A percentile compares a stretch with the other conserved stretches of the same genome.
Conservation (phyloP, 2,797 vertebrate genomes). For the Meriones psammophilus region DNA sequence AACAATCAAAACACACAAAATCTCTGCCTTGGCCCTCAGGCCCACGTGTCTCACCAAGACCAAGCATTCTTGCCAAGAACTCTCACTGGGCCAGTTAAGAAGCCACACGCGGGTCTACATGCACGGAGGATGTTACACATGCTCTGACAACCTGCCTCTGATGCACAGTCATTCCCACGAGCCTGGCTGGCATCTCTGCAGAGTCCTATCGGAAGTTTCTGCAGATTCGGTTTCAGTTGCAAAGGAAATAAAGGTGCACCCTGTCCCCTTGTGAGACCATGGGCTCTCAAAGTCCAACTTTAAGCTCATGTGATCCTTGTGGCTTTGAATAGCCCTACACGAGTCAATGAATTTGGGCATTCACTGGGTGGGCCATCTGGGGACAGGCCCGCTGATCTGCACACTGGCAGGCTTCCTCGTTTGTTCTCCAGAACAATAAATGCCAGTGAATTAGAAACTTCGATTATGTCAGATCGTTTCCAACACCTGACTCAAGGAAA, state of each 20-base stretch:
- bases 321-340: constrained; percentile 64
- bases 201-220: not conserved
- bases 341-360: constrained; percentile 64
- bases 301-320: constrained; percentile 43
- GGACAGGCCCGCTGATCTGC: constrained; percentile 65
- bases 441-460: constrained; percentile 63
- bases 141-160: not conserved
- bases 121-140: not conserved
- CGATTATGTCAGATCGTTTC: constrained; percentile 67
- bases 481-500: constrained; percentile 70
- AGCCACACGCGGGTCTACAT: not conserved
- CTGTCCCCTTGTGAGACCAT: not conserved
- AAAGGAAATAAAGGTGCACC: constrained; percentile 30
- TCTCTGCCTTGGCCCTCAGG: not conserved
- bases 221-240: not conserved
- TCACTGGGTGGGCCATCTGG: constrained; percentile 55
- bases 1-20: constrained; percentile 12
- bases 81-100: not conserved
- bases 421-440: constrained; percentile 71
- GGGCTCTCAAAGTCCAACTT: constrained; percentile 48
- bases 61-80: not conserved
- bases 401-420: constrained; percentile 63
- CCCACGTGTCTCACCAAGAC: constrained; percentile 23
- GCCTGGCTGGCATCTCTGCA: not conserved
- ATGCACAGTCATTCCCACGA: not conserved